phyloP scores from a whole-genome alignment of 2,888 invertebrate species.

The Andrena bucephala region DNA sequence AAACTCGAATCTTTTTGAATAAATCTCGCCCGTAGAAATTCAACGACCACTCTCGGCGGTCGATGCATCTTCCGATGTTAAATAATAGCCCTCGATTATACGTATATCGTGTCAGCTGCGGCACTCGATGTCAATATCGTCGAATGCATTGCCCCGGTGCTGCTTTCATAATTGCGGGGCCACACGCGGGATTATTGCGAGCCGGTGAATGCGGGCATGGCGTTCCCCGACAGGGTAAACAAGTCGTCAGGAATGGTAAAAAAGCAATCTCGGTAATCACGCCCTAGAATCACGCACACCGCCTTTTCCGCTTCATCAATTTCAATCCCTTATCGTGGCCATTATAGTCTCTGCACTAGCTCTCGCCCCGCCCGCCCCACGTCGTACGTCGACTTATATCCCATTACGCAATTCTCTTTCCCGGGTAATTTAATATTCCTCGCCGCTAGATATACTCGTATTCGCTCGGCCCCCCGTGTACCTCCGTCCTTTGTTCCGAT shows the following conservation, averaged over 20 bases:
- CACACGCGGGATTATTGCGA: conserved; percentile 20
- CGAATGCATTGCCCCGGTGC: conserved; percentile 9
- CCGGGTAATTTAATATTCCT: conserved; percentile 45
- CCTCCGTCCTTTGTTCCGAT: conserved; percentile 44
- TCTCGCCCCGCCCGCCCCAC: neutral
- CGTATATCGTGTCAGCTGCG: conserved; percentile 13
- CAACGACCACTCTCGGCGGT: neutral
- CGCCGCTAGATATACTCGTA: neutral
- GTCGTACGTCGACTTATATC: conserved; percentile 22
- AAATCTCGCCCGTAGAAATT: neutral
- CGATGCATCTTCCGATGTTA: neutral
- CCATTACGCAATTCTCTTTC: conserved; percentile 28
- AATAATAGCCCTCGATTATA: conserved; percentile 4
- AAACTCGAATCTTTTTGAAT: neutral
- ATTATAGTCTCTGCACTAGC: conserved; percentile 16
- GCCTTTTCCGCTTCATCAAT: conserved; percentile 35
- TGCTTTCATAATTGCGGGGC: conserved; percentile 22
- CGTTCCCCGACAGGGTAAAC: conserved; percentile 10
- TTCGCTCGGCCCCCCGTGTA: neutral
- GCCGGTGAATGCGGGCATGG: conserved; percentile 11
- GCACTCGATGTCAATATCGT: conserved; percentile 29
- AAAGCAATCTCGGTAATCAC: conserved; percentile 38
- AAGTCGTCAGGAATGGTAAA: conserved; percentile 29
- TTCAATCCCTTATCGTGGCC: conserved; percentile 34
- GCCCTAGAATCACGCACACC: conserved; percentile 22